Evolutionary conservation across 1,140 invertebrate genomes (phyloP).

Genomic region (Lepidurus apus): DNA sequence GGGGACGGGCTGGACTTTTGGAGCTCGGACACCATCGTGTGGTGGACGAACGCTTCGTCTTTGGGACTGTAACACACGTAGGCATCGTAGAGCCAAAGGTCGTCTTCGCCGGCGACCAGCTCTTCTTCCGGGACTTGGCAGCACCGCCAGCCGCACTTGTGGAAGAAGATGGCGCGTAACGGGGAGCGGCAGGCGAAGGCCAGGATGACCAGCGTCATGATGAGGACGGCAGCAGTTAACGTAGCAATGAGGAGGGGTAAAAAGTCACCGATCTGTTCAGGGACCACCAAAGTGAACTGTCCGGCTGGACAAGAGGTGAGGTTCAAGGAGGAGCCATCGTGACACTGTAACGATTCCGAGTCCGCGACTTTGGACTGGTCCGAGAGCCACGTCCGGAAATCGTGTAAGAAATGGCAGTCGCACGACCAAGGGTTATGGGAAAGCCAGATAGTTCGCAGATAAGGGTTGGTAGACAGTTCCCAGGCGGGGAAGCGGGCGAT

Average conservation of each 20-base stretch:
- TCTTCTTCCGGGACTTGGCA: conserved; percentile 38
- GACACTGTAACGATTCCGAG: conserved; percentile 58
- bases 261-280: conserved; percentile 35
- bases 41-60: conserved; percentile 80
- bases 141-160: conserved; percentile 41
- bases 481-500: conserved; percentile 65
- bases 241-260: conserved; percentile 39
- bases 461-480: conserved; percentile 44
- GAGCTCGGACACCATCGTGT: conserved; percentile 73
- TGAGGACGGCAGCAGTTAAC: conserved; percentile 40
- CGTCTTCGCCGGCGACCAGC: conserved; percentile 51
- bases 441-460: conserved; percentile 43
- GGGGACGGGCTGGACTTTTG: conserved; percentile 54
- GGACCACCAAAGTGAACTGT: conserved; percentile 12
- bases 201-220: conserved; percentile 40
- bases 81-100: conserved; percentile 80
- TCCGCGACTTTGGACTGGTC: conserved; percentile 61
- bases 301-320: conserved; percentile 7
- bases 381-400: conserved; percentile 43
- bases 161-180: conserved; percentile 44
- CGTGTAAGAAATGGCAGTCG: conserved; percentile 45
- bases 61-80: conserved; percentile 86
- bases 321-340: conserved; percentile 25
- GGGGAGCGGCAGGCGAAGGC: conserved; percentile 45
- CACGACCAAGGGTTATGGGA: conserved; percentile 49